Evolutionary conservation across 2,888 invertebrate species (phyloP), one percentile per base, ranked within the genome.

Genomic region (Drosophila macrospina): DNA sequence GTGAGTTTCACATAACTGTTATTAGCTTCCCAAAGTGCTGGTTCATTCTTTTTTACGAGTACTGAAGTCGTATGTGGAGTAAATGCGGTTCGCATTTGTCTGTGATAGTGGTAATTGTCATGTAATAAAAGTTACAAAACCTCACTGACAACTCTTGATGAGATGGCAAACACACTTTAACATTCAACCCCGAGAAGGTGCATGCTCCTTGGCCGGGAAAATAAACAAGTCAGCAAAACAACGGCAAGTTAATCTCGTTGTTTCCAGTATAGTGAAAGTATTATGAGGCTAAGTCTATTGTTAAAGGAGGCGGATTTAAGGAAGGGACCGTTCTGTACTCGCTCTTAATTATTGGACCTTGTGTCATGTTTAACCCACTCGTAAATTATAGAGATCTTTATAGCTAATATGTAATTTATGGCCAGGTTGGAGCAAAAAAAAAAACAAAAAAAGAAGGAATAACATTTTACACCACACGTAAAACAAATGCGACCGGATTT

Each of bases 331-430:
- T 5, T 2, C 26, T 26, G 20, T n/a, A 56, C n/a, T 28, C 16
- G 44, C n/a, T 20, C 34, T 60, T 75, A 75, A 75, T 79, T 84
- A 82, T 84, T 28, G 8, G 5, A 7, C 8, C 28, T 28, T 78
- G 80, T 63, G 71, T 68, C 67, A 79, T 64, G 65, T 73, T 81
- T 72, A 85, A 65, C 71, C 87, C 86, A 74, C 79, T 86, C 86
- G 85, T 88, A 88, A 88, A 88, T 88, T 88, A 87, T 76, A 70
- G 62, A 82, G 84, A 88, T 87, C 86, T 86, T 83, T 81, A 73
- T 60, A 80, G 85, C 86, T 88, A 88, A 88, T 88, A 88, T 79
- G 85, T 85, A 85, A 88, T 88, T 88, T 88, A 88, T 88, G 73
- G 71, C 63, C 77, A 28, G 62, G 62, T 74, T 77, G 59, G 67